These are phyloP conservation scores for Delichon dasypus DNA, from an alignment of 2,797 vertebrate species.

Conservation along the genomic window DNA sequence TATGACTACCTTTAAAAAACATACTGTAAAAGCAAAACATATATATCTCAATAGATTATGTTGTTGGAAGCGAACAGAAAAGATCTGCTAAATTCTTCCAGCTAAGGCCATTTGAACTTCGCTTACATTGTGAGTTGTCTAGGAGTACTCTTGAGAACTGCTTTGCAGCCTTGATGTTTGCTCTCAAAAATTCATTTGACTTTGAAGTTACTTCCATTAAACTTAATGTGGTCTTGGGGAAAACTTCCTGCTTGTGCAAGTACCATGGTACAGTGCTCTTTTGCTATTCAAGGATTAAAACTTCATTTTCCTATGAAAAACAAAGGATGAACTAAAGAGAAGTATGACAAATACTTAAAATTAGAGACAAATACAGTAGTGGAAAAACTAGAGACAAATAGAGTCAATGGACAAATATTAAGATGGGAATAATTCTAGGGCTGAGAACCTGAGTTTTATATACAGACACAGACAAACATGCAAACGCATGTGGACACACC, in stretches of 20 bases:
- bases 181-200: neutral
- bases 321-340: neutral
- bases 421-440: neutral
- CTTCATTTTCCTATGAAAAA: neutral
- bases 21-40: neutral
- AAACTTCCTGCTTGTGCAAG: neutral
- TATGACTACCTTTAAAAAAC: neutral
- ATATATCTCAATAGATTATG: neutral
- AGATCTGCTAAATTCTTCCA: neutral
- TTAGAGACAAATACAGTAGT: neutral
- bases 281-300: neutral
- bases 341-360: neutral
- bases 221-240: rapidly evolving
- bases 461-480: neutral
- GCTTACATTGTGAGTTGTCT: neutral
- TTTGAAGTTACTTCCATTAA: neutral
- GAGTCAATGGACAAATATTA: neutral
- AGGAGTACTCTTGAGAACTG: neutral
- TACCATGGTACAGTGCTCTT: neutral
- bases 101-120: neutral
- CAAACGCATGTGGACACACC: neutral
- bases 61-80: neutral
- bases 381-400: too few species aligned
- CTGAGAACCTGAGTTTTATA: neutral
- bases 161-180: neutral